Evolutionary conservation across 2,113 vertebrate species (phyloP).

Genomic region (Clarias batrachus): DNA sequence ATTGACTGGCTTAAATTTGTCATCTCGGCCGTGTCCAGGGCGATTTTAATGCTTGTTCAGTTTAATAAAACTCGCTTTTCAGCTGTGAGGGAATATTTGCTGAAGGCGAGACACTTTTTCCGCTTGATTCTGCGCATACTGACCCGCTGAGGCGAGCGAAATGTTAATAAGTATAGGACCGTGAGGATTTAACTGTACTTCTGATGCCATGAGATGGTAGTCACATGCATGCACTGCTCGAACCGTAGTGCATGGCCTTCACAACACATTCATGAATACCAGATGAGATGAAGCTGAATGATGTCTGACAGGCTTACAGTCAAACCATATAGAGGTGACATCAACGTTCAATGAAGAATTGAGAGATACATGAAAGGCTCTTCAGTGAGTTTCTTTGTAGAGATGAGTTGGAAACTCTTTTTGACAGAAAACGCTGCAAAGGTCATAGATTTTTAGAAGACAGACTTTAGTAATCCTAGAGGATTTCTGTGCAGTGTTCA

Average conservation of each 20-base stretch:
- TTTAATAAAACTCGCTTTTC: constrained; percentile 2
- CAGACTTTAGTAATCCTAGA: neutral
- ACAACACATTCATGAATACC: neutral
- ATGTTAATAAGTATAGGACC: neutral
- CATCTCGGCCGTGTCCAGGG: neutral
- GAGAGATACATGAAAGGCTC: neutral
- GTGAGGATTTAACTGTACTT: neutral
- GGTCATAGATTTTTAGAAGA: neutral
- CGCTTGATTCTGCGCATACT: neutral
- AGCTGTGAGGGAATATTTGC: neutral
- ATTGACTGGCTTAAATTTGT: neutral
- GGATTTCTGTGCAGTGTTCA: neutral
- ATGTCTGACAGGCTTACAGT: neutral
- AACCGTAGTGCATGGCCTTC: neutral
- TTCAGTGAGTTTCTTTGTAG: neutral
- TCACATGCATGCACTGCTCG: neutral
- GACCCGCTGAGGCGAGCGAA: neutral
- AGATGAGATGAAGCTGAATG: neutral
- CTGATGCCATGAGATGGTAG: neutral
- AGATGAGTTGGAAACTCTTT: neutral
- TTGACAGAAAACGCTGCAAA: neutral
- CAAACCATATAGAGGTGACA: neutral
- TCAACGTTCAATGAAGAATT: neutral
- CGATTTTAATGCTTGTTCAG: constrained; percentile 2
- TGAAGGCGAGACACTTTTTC: neutral